Evolutionary conservation across 1,140 invertebrate genomes (phyloP).

Genomic region (Marisa cornuarietis): DNA sequence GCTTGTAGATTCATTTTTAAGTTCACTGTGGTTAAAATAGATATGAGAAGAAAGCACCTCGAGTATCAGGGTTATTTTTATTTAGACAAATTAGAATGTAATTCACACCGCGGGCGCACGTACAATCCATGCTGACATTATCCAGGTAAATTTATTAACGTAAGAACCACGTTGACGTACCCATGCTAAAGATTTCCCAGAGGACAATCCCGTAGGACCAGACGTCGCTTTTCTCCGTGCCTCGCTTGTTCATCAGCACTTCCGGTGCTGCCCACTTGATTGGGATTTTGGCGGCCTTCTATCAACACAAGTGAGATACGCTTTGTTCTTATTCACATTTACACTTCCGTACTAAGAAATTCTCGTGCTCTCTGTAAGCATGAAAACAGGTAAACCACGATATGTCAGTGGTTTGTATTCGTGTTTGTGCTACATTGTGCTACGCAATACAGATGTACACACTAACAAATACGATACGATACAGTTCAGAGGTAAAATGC

Average conservation of each 20-base stretch:
- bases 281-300: slow-evolving; percentile 8
- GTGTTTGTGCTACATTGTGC: no score
- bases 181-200: slow-evolving; percentile 55
- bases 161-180: slow-evolving; percentile 17
- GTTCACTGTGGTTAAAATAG: no score
- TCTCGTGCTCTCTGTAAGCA: no score
- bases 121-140: no score
- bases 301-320: background rate
- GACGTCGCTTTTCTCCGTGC: slow-evolving; percentile 50
- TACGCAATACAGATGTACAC: background rate
- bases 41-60: no score
- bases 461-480: background rate
- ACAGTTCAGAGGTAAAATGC: background rate
- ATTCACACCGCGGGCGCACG: no score
- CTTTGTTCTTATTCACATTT: background rate
- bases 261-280: slow-evolving; percentile 38
- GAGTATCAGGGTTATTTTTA: no score
- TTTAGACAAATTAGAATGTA: no score
- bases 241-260: slow-evolving; percentile 17
- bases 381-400: background rate
- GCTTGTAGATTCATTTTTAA: no score
- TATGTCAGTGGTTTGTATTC: background rate
- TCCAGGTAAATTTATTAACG: no score
- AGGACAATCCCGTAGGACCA: slow-evolving; percentile 58
- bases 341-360: background rate